phyloP scores from a whole-genome alignment of 2,888 invertebrate species.

The Scaptomyza tumidula region DNA sequence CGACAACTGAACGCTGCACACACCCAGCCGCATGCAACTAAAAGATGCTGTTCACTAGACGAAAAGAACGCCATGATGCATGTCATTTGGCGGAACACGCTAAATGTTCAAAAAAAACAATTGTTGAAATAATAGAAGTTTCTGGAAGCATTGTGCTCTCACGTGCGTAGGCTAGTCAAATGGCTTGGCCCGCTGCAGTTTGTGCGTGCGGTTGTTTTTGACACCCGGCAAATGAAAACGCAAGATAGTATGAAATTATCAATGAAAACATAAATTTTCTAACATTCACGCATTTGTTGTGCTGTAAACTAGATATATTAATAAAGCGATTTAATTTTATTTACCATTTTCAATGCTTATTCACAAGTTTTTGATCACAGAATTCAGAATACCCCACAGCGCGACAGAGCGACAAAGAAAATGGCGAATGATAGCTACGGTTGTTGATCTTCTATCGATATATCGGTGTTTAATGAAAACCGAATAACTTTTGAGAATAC shows the following conservation, averaged over 20 bases:
- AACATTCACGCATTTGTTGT: constrained; percentile 7
- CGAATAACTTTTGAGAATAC: not conserved
- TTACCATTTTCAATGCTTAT: constrained; percentile 72
- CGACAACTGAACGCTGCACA: constrained; percentile 37
- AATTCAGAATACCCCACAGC: constrained; percentile 60
- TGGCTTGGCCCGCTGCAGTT: constrained; percentile 35
- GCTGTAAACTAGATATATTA: constrained; percentile 47
- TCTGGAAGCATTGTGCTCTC: constrained; percentile 58
- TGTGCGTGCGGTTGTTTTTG: constrained; percentile 40
- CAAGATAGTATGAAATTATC: constrained; percentile 47
- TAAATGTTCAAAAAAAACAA: constrained; percentile 3
- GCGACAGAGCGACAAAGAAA: constrained; percentile 73
- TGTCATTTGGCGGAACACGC: not conserved
- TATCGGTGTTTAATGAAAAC: constrained; percentile 23
- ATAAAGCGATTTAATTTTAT: constrained; percentile 18
- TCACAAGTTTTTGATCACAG: constrained; percentile 71
- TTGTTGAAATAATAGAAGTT: constrained; percentile 49
- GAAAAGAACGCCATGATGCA: constrained; percentile 3
- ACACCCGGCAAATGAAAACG: constrained; percentile 72
- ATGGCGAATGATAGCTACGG: constrained; percentile 52
- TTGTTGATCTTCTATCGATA: constrained; percentile 20
- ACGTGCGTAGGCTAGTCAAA: constrained; percentile 53
- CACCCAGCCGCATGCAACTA: constrained; percentile 41
- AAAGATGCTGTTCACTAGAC: constrained; percentile 13
- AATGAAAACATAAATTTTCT: constrained; percentile 59